phyloP scores from a whole-genome alignment of 2,888 invertebrate species.

The Scaptomyza polygonia region DNA sequence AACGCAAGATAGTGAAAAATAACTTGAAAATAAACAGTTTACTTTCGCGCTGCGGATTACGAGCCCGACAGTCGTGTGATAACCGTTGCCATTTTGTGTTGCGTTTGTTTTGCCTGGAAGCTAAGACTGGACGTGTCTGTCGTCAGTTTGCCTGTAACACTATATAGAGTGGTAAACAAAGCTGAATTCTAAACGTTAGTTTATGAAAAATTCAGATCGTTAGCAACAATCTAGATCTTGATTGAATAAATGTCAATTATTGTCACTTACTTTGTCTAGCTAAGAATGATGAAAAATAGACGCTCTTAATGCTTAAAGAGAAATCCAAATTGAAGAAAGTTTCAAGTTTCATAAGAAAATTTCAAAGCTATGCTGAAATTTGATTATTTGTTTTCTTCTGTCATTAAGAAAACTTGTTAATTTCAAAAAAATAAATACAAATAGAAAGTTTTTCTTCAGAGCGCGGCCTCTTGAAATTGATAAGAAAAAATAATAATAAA shows the following conservation, averaged over 20 bases:
- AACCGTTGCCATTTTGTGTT: slow-evolving; percentile 19
- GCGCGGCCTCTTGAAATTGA: not conserved
- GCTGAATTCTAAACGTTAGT: slow-evolving; percentile 32
- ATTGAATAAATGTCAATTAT: slow-evolving; percentile 40
- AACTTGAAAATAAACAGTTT: slow-evolving; percentile 66
- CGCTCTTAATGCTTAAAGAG: not conserved
- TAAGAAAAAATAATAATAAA: not conserved
- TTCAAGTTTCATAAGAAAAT: not conserved
- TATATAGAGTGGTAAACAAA: slow-evolving; percentile 48
- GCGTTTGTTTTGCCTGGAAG: slow-evolving; percentile 4
- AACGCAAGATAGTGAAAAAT: slow-evolving; percentile 65
- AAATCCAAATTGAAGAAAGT: not conserved
- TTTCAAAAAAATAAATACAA: not conserved
- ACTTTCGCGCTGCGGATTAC: slow-evolving; percentile 46
- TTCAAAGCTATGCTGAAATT: too few relatives aligned
- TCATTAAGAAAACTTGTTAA: not conserved
- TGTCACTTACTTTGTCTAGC: not conserved
- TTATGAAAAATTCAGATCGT: slow-evolving; percentile 41
- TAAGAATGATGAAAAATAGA: not conserved
- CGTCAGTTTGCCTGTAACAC: slow-evolving; percentile 15
- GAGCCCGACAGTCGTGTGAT: slow-evolving; percentile 30
- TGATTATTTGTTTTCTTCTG: not conserved
- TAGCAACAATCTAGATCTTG: slow-evolving; percentile 43
- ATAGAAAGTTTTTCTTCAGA: not conserved
- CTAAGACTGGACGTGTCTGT: slow-evolving; percentile 16